Evolutionary conservation across 1,140 invertebrate genomes (phyloP).

Genomic region (Sesamia nonagrioides): DNA sequence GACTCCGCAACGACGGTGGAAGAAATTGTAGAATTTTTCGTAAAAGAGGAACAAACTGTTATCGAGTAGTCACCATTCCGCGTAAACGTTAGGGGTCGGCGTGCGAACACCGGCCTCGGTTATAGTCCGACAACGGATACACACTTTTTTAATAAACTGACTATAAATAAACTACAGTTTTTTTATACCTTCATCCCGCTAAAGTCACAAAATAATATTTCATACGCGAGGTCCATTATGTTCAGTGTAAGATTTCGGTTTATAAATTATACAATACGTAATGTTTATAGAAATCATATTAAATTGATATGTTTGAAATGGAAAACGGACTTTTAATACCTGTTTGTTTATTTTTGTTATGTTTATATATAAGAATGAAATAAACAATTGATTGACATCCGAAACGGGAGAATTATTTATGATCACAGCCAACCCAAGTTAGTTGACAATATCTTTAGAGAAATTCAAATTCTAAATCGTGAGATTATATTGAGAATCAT

Average conservation of each 20-base stretch:
- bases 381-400: slow-evolving; percentile 57
- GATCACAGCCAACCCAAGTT: slow-evolving; percentile 25
- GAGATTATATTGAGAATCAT: too few species aligned
- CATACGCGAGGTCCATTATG: slow-evolving; percentile 68
- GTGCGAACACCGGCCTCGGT: slow-evolving; percentile 61
- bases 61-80: slow-evolving; percentile 89
- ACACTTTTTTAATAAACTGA: slow-evolving; percentile 66
- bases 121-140: slow-evolving; percentile 54
- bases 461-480: too few species aligned
- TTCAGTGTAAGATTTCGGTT: slow-evolving; percentile 77
- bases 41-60: slow-evolving; percentile 97
- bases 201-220: slow-evolving; percentile 69
- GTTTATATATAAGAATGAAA: slow-evolving; percentile 61
- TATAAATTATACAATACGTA: slow-evolving; percentile 83
- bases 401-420: slow-evolving; percentile 52
- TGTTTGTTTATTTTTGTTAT: slow-evolving; percentile 58
- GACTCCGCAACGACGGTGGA: slow-evolving; percentile 96
- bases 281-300: slow-evolving; percentile 84
- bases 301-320: slow-evolving; percentile 85
- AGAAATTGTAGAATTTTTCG: slow-evolving; percentile 98
- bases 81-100: slow-evolving; percentile 68
- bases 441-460: too few species aligned
- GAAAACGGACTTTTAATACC: slow-evolving; percentile 80
- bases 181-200: slow-evolving; percentile 72
- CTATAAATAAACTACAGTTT: slow-evolving; percentile 65